Conservation (phyloP, 2,888 invertebrate species). For the Stenotaenia linearis region DNA sequence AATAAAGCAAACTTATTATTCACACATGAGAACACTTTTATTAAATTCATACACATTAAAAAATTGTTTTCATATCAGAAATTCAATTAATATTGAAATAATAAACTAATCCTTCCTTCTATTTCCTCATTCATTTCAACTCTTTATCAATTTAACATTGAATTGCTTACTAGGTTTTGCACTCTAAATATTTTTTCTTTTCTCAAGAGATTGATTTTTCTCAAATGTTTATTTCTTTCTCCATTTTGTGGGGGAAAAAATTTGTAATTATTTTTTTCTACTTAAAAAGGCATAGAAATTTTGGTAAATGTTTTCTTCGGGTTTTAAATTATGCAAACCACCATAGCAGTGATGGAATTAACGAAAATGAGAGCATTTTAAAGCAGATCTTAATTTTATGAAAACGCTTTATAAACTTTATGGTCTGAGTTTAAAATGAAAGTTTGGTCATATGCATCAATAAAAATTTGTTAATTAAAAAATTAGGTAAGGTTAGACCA, state of each 20-base stretch:
- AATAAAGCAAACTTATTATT: no score
- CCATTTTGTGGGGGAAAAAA: background rate
- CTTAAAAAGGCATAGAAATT: background rate
- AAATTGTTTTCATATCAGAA: background rate
- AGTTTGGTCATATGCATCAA: background rate
- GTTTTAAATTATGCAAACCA: background rate
- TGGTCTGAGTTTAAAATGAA: background rate
- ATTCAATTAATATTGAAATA: background rate
- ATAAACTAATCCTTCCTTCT: background rate
- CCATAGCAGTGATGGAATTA: background rate
- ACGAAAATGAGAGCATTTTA: background rate
- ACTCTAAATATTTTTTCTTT: background rate
- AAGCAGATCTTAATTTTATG: background rate
- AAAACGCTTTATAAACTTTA: background rate
- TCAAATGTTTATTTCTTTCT: background rate
- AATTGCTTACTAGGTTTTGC: slow-evolving; percentile 12
- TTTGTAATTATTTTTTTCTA: background rate
- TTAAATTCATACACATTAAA: background rate
- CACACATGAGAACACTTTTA: background rate
- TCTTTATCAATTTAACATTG: slow-evolving; percentile 12
- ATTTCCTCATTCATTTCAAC: background rate
- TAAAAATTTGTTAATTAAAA: background rate
- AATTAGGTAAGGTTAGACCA: background rate
- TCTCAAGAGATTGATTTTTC: background rate
- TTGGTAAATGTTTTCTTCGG: background rate